These are phyloP conservation scores for Girardinus metallicus DNA, from an alignment of 2,797 vertebrate genomes.

Conservation along the genomic window DNA sequence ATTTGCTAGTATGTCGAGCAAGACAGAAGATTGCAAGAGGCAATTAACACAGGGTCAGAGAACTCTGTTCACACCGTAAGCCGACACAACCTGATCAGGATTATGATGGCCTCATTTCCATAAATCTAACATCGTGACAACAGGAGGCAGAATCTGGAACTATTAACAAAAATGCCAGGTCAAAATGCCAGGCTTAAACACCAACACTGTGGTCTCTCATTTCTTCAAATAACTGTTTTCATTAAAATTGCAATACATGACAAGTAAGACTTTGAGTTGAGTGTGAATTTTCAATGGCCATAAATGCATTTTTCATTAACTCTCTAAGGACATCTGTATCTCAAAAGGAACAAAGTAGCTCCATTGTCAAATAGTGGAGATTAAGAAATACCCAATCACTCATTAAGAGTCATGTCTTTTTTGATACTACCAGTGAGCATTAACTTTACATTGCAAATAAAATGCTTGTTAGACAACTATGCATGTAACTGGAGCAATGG, in stretches of 20 bases:
- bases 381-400: background rate
- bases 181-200: conserved; percentile 67
- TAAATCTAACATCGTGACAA: conserved; percentile 67
- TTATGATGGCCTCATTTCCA: conserved; percentile 79
- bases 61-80: conserved; percentile 61
- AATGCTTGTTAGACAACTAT: conserved; percentile 38
- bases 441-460: conserved; percentile 57
- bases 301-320: conserved; percentile 19
- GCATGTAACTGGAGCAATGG: conserved; percentile 28
- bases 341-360: conserved; percentile 21
- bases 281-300: background rate
- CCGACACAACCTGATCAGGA: conserved; percentile 74
- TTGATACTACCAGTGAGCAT: conserved; percentile 15
- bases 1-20: conserved; percentile 67
- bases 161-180: conserved; percentile 70
- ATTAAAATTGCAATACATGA: conserved; percentile 31
- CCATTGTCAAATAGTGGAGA: conserved; percentile 16
- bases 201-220: conserved; percentile 38
- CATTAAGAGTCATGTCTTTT: background rate
- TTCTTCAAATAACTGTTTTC: conserved; percentile 33
- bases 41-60: conserved; percentile 68
- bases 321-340: conserved; percentile 25
- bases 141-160: conserved; percentile 56
- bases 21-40: conserved; percentile 71
- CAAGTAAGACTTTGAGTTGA: background rate